Evolutionary conservation across 1,140 invertebrate genomes (phyloP), one percentile per base, ranked within the genome.

Genomic region (Medauroidea extradentata): DNA sequence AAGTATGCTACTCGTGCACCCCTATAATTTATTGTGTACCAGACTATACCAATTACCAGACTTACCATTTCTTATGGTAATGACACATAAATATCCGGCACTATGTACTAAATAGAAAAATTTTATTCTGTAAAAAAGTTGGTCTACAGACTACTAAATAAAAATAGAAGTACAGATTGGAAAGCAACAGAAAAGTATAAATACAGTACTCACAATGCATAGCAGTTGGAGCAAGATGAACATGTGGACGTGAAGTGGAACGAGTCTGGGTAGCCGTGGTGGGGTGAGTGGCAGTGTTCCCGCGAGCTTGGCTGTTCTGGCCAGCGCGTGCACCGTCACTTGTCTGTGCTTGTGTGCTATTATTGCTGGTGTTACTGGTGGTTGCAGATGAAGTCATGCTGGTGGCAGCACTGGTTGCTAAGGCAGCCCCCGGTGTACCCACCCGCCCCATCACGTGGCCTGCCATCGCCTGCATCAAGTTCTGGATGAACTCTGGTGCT

Each of bases 261-360:
- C 85, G 76, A 11, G 85, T 86, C 67, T 85, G 81, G 5, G 85
- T 85, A 2, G 84, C 75, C 3, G 84, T 85, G 11, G 85, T 85
- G 48, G 84, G 83, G 68, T 85, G 78, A 13, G 85, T 87, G 53
- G 80, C 79, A 8, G 81, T 80, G 58, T 81, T 85, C 38, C 79
- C 82, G 61, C 83, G 75, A 19, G 25, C 69, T 65, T 67, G 68
- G 23, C 58, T 64, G 41, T 66, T 67, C 43, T 64, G 65, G 11
- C 64, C 59, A 43, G 41, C 41, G 2, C 24, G 14, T 3, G 14
- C 41, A 50, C 16, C 16, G 8, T 14, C 48, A 21, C 14, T n/a
- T n/a, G n/a, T n/a, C 19, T 48, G 24, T 38, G 52, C 43, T 24
- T 18, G 48, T 16, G 11, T 11, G 29, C 29, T 11, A 4, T 4